A percentile compares a stretch with the other conserved stretches of the same genome.
These are phyloP conservation scores for Chrosomus eos DNA, from an alignment of 2,797 vertebrate species.

Conservation along the genomic window DNA sequence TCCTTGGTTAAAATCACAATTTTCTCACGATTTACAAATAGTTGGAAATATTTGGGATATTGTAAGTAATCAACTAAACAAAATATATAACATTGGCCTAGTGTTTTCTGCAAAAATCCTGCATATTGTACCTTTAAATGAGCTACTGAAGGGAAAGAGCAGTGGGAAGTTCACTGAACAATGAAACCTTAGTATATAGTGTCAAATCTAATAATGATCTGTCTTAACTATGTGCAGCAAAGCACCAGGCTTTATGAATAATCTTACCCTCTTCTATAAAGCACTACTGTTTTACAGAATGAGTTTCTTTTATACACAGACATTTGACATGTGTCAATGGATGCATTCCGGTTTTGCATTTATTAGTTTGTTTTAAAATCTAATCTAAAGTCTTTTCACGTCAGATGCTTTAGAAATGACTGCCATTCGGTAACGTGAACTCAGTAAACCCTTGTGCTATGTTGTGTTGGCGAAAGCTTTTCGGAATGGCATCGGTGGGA, in stretches of 20 bases:
- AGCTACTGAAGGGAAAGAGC: neutral
- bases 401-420: constrained; percentile 12
- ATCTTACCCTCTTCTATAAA: neutral
- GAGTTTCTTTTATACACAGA: neutral
- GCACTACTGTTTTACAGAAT: neutral
- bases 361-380: neutral
- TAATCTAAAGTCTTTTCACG: neutral
- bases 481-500: constrained; percentile 56
- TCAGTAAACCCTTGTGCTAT: neutral
- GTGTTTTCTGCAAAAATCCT: too few species aligned
- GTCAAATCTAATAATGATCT: neutral
- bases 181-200: neutral
- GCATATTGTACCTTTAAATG: too few species aligned
- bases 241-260: neutral
- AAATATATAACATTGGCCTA: too few species aligned
- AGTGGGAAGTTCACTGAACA: neutral
- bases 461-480: neutral
- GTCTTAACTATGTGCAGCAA: neutral
- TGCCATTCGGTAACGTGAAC: constrained; percentile 3
- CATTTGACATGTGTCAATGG: neutral
- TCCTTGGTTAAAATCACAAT: too few species aligned
- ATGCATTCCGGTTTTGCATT: neutral
- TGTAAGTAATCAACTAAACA: too few species aligned
- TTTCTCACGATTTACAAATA: too few species aligned
- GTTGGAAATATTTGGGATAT: too few species aligned